Evolutionary conservation across 2,888 invertebrate genomes (phyloP).

Genomic region (Hecatera dysodea): DNA sequence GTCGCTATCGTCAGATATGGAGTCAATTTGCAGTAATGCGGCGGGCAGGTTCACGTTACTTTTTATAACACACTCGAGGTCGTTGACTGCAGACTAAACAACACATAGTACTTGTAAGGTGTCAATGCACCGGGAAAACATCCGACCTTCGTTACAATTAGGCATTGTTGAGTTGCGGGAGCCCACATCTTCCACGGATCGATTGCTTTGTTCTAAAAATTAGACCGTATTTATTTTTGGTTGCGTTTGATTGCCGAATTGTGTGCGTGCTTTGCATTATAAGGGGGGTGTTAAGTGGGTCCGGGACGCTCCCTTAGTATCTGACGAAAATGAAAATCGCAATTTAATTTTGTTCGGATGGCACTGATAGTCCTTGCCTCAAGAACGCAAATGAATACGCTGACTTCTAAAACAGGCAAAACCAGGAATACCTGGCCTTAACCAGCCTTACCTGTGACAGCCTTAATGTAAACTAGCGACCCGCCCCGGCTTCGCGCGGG

Average conservation of each 20-base stretch:
- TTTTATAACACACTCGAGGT: conserved; percentile 82
- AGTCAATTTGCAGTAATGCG: conserved; percentile 87
- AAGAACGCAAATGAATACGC: too few species aligned
- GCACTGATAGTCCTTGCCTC: too few species aligned
- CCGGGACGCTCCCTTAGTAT: too few species aligned
- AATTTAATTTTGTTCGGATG: too few species aligned
- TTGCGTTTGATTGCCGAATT: conserved; percentile 22
- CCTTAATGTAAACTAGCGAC: too few species aligned
- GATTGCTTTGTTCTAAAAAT: conserved; percentile 35
- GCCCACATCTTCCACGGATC: conserved; percentile 38
- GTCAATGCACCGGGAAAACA: conserved; percentile 79
- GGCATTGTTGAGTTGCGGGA: conserved; percentile 47
- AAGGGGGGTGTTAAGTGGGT: too few species aligned
- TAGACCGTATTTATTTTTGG: conserved; percentile 31
- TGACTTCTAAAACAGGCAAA: too few species aligned
- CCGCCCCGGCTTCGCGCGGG: too few species aligned
- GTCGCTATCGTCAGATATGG: conserved; percentile 81
- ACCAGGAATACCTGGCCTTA: too few species aligned
- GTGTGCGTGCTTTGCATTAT: conserved; percentile 5
- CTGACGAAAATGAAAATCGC: too few species aligned
- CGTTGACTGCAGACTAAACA: conserved; percentile 84
- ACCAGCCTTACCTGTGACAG: too few species aligned
- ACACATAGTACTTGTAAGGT: conserved; percentile 71
- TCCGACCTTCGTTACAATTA: conserved; percentile 69
- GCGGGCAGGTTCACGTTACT: conserved; percentile 84